Evolutionary conservation across 2,888 invertebrate genomes (phyloP).

Genomic region (Tanytarsus gracilentus): DNA sequence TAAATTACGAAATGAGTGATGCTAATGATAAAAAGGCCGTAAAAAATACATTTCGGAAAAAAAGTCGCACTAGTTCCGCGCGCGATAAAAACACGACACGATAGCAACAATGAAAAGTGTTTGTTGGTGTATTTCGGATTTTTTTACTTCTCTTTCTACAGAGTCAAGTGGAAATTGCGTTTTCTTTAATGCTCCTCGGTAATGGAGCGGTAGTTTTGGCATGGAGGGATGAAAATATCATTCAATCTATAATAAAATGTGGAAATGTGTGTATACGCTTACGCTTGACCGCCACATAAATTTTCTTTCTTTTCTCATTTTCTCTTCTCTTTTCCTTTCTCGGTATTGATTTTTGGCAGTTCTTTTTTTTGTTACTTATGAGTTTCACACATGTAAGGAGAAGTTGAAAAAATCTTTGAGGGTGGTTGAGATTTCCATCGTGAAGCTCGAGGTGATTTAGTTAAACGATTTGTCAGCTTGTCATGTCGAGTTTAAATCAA

Average conservation of each 20-base stretch:
- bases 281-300: conserved; percentile 2
- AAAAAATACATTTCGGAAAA: neutral
- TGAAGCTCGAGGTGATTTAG: no score
- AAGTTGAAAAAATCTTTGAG: no score
- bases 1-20: neutral
- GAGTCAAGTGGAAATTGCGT: neutral
- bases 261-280: neutral
- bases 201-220: neutral
- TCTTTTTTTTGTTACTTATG: no score
- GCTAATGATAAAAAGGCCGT: neutral
- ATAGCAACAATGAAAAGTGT: neutral
- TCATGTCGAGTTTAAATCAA: no score
- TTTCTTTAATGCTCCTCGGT: neutral
- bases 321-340: neutral
- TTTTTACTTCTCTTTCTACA: neutral
- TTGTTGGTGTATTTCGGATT: no score
- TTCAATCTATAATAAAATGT: neutral
- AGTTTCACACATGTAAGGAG: no score
- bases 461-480: no score
- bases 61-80: neutral
- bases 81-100: neutral
- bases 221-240: neutral
- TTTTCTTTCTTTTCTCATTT: neutral
- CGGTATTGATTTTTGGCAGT: neutral
- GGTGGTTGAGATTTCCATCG: no score